Evolutionary conservation across 2,113 vertebrate genomes (phyloP).

Genomic region (Centropristis striata): DNA sequence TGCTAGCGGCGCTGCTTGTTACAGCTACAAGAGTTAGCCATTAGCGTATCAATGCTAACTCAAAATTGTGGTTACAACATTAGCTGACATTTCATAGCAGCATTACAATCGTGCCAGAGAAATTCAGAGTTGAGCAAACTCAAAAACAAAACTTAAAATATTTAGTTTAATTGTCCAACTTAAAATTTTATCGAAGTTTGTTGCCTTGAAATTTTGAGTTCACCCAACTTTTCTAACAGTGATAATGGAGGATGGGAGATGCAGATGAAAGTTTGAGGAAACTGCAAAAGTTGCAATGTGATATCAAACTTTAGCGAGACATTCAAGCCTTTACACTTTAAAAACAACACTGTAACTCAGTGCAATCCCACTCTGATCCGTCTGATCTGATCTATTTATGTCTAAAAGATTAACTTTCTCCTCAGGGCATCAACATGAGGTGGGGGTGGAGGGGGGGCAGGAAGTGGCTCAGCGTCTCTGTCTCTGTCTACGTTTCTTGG

Average conservation of each 20-base stretch:
- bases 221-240: background rate
- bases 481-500: constrained; percentile 60
- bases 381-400: constrained; percentile 61
- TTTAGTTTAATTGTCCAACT: too few relatives aligned
- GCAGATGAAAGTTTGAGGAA: background rate
- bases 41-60: too few relatives aligned
- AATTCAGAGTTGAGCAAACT: too few relatives aligned
- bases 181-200: too few relatives aligned
- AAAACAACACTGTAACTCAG: background rate
- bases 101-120: too few relatives aligned
- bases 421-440: constrained; percentile 28
- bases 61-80: too few relatives aligned
- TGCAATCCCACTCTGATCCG: constrained; percentile 8
- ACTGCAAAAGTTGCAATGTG: background rate
- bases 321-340: constrained; percentile 9
- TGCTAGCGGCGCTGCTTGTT: too few relatives aligned
- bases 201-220: too few relatives aligned
- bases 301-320: background rate
- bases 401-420: constrained; percentile 62
- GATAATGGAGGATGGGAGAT: background rate
- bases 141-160: too few relatives aligned
- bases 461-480: constrained; percentile 59
- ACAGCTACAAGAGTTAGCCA: too few relatives aligned
- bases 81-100: too few relatives aligned
- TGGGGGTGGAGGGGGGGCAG: constrained; percentile 24